Evolutionary conservation across 1,140 invertebrate species (phyloP).

Genomic region (Ephestia elutella): DNA sequence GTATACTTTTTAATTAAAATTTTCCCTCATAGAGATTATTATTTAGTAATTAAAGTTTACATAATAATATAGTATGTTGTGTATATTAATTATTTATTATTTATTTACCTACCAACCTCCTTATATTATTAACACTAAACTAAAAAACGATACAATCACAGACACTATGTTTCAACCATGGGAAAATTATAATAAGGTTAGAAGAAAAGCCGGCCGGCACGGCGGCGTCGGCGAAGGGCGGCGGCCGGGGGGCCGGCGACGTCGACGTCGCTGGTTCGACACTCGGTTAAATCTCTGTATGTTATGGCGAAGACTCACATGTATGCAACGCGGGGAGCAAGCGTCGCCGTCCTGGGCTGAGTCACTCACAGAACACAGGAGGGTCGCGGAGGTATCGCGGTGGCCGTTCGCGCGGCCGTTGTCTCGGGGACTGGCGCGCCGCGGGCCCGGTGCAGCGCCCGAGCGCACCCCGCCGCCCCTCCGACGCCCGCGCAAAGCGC

Average conservation of each 20-base stretch:
- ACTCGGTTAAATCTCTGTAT: slow-evolving; percentile 8
- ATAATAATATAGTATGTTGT: background rate
- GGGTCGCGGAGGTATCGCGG: slow-evolving; percentile 32
- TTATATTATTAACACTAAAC: background rate
- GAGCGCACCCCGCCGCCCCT: slow-evolving; percentile 54
- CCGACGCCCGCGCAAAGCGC: slow-evolving; percentile 51
- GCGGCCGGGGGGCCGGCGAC: slow-evolving; percentile 19
- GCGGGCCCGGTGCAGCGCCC: slow-evolving; percentile 42
- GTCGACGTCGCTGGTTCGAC: background rate
- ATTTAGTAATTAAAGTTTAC: background rate
- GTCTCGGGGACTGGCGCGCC: slow-evolving; percentile 66
- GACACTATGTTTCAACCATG: background rate
- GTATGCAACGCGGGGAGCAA: slow-evolving; percentile 38
- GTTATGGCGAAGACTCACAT: slow-evolving; percentile 52
- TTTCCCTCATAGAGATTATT: background rate
- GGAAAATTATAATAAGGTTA: background rate
- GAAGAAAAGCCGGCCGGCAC: slow-evolving; percentile 50
- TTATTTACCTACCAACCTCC: background rate
- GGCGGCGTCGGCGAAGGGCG: slow-evolving; percentile 11
- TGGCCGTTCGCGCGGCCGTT: slow-evolving; percentile 68
- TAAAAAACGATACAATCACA: background rate
- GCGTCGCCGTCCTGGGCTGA: slow-evolving; percentile 39
- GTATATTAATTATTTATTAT: too few relatives aligned
- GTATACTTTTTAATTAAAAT: background rate
- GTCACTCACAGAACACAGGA: slow-evolving; percentile 30